Base-by-base conservation (phyloP, 2,888 invertebrate genomes). In the Acronicta leporina region DNA sequence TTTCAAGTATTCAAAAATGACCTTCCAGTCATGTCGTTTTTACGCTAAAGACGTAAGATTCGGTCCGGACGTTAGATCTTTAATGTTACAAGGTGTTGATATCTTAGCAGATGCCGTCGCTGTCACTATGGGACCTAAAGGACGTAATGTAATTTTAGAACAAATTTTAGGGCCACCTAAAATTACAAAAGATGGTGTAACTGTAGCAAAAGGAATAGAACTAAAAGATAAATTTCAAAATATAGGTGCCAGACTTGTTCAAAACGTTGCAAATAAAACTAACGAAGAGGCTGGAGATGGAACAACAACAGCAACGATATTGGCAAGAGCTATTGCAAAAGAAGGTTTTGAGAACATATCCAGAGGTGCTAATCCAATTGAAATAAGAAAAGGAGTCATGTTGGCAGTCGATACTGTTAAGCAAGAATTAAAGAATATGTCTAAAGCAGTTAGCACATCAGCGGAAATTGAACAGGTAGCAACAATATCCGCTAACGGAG, bases 171-270 rank as follows among this genome's bases (percentile, higher is more conserved):
- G 99, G 13, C 98, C 98, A 58, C 99, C 99, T 8, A 99, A 99
- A 95, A 99, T 99, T 82, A 99, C 99, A n/a, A 99, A 99, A 94
- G 99, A 99, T 90, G 99, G 99, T 68, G 99, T 99, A 0, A 99
- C 99, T 0, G 99, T 99, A 11, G 99, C 99, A 15, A 99, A 99
- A 94, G 97, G 98, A 41, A 97, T 99, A 75, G 99, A 99, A 88
- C 95, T 99, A 35, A 98, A 98, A 92, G 99, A 99, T 91, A 99
- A 98, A 93, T 99, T 98, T 92, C 99, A 99, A 94, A 99, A 99
- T 87, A 97, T 99, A 87, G 99, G 99, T 57, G 99, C 99, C 10
- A 98, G 97, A 87, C 94, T 99, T 48, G 99, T 99, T 2, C 99
- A 99, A 94, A 99, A 99, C 94, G 99, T 99, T 53, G 99, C 99